Base-by-base conservation (phyloP, 2,888 invertebrate genomes). In the Heliconius hortense region DNA sequence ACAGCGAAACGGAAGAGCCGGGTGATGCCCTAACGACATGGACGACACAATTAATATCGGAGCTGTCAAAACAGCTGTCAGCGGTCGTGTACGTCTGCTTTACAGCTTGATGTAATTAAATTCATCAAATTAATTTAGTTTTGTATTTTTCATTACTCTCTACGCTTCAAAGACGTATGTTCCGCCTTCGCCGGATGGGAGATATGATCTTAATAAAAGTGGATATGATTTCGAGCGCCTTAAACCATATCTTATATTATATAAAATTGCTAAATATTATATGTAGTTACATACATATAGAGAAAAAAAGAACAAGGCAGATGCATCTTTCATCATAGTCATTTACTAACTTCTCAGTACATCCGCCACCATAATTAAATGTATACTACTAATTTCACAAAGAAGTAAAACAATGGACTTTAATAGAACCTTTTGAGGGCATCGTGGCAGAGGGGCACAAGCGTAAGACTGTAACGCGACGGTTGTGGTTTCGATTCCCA, bases 61-160 rank as follows among this genome's bases (percentile, higher is more conserved):
- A 86, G 88, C 92, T 91, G 93, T 93, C 93, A 93, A 90, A 91
- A 92, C 92, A 93, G 91, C 92, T 93, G 93, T 93, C 92, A 86
- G 83, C 88, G 86, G 81, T 80, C 81, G 69, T 70, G 69, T 76
- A 76, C 72, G 75, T 75, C 77, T 74, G 86, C 84, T 86, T 86
- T 87, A 87, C 85, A 86, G 88, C 89, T 87, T 84, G 84, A 84
- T 84, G 86, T 86, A 88, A 91, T 91, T 88, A 87, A 89, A 88
- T 86, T 87, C 87, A 80, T 78, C 77, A 77, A 79, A 75, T 79
- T 77, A 75, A 73, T 75, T 73, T 64, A 69, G 64, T 74, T 56
- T 74, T 70, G 39, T 70, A 69, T 62, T 43, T 74, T 74, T 70
- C 35, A 74, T 74, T 69, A 62, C 15, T 70, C 70, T 70, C 63